Evolutionary conservation across 2,113 vertebrate species (phyloP).

Genomic region (Formicarius rufipectus): DNA sequence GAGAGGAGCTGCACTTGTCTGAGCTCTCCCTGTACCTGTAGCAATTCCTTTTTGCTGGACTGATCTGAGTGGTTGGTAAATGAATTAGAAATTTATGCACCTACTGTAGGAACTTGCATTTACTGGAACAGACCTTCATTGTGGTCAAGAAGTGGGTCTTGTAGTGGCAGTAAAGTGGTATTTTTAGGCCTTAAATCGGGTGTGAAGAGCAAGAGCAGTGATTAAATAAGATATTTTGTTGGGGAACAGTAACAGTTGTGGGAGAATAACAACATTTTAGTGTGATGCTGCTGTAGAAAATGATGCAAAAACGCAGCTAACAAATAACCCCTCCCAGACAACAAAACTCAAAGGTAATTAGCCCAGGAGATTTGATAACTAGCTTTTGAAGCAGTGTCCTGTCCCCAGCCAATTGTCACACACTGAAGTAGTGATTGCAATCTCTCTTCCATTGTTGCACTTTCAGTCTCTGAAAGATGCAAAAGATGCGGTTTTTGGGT

Average conservation of each 20-base stretch:
- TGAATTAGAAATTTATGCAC: background rate
- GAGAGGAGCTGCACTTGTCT: background rate
- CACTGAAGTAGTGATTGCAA: too few species aligned
- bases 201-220: background rate
- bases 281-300: background rate
- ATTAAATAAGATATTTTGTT: background rate
- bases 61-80: background rate
- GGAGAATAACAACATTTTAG: background rate
- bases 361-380: too few species aligned
- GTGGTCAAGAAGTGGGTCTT: background rate
- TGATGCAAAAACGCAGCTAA: background rate
- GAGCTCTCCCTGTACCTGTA: fast-evolving
- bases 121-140: background rate
- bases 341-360: background rate
- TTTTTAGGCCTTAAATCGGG: background rate
- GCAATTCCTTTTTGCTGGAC: background rate
- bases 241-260: background rate
- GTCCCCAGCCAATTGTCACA: background rate
- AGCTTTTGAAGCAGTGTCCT: background rate
- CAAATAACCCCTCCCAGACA: too few species aligned
- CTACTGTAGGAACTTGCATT: background rate
- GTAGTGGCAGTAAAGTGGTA: background rate
- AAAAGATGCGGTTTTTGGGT: background rate
- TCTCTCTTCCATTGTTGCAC: background rate
- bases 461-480: background rate